phyloP scores from a whole-genome alignment of 2,888 invertebrate species.

The Cerastis rubricosa region DNA sequence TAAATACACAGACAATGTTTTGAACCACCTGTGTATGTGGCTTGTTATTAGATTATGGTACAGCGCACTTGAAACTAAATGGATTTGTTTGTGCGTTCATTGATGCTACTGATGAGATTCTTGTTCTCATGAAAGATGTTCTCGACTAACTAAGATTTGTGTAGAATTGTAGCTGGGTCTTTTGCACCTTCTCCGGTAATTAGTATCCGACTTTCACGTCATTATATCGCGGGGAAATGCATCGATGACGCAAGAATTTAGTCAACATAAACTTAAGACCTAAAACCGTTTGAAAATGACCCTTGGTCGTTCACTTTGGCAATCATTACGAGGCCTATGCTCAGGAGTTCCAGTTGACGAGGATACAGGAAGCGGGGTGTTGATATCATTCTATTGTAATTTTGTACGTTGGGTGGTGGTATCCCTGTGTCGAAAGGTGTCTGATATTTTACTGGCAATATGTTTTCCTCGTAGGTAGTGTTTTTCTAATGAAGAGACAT shows the following conservation, averaged over 20 bases:
- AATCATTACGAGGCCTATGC: constrained; percentile 31
- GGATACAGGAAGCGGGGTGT: constrained; percentile 32
- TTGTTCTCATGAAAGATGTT: background rate
- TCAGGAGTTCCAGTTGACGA: constrained; percentile 22
- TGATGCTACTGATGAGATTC: background rate
- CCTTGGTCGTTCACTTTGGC: constrained; percentile 20
- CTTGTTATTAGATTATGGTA: constrained; percentile 4
- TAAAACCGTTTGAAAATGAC: background rate
- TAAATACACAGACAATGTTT: constrained; percentile 10
- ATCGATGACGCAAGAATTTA: background rate
- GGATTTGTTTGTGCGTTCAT: constrained; percentile 2
- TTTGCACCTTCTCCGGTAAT: background rate
- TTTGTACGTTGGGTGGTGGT: constrained; percentile 2
- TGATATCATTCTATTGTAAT: constrained; percentile 42
- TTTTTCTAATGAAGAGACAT: background rate
- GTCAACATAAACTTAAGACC: background rate
- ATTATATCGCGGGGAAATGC: background rate
- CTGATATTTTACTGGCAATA: constrained; percentile 4
- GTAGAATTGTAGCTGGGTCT: background rate
- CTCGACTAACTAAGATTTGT: background rate
- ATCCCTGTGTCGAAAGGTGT: background rate
- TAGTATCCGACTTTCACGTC: background rate
- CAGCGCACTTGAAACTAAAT: constrained; percentile 11
- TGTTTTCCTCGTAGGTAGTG: background rate
- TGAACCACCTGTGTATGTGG: background rate